Conservation (phyloP, 2,797 vertebrate species). For the Meda fulgida region DNA sequence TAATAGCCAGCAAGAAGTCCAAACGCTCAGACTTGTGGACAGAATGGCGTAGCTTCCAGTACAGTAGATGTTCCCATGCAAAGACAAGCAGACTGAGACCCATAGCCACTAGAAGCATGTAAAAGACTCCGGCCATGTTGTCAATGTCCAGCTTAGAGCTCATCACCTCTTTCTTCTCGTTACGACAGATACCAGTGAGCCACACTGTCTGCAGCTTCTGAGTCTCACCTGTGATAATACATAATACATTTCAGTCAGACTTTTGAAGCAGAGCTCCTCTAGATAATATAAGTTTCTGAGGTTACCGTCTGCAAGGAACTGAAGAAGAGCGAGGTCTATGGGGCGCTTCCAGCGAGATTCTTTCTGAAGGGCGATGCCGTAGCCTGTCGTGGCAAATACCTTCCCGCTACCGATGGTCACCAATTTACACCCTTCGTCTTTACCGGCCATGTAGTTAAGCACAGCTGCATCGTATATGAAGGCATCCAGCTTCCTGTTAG, state of each 20-base stretch:
- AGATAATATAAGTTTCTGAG: neutral
- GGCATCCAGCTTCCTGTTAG: conserved; percentile 91
- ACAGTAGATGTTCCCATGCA: conserved; percentile 94
- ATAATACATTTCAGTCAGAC: neutral
- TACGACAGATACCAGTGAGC: conserved; percentile 97
- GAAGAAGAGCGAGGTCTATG: conserved; percentile 94
- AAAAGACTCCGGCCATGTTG: conserved; percentile 98
- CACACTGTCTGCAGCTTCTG: conserved; percentile 97
- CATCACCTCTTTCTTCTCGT: conserved; percentile 99
- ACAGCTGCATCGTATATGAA: conserved; percentile 96
- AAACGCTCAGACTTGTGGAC: conserved; percentile 84
- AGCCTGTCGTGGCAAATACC: conserved; percentile 96
- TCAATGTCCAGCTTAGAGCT: conserved; percentile 98
- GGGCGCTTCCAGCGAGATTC: conserved; percentile 93
- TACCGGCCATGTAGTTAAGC: conserved; percentile 98
- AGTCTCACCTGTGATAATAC: conserved; percentile 84
- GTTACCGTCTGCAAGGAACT: conserved; percentile 94
- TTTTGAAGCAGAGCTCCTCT: neutral
- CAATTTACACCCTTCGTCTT: conserved; percentile 97
- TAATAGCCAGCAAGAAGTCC: conserved; percentile 93
- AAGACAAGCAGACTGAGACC: conserved; percentile 96
- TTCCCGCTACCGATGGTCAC: conserved; percentile 98
- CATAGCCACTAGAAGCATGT: conserved; percentile 98
- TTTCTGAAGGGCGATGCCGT: conserved; percentile 97
- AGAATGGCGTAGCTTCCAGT: conserved; percentile 93